Percentiles rank a stretch among this genome's conserved stretches.
Evolutionary conservation across 2,113 vertebrate species (phyloP).

Genomic region (Glaucidium brasilianum): DNA sequence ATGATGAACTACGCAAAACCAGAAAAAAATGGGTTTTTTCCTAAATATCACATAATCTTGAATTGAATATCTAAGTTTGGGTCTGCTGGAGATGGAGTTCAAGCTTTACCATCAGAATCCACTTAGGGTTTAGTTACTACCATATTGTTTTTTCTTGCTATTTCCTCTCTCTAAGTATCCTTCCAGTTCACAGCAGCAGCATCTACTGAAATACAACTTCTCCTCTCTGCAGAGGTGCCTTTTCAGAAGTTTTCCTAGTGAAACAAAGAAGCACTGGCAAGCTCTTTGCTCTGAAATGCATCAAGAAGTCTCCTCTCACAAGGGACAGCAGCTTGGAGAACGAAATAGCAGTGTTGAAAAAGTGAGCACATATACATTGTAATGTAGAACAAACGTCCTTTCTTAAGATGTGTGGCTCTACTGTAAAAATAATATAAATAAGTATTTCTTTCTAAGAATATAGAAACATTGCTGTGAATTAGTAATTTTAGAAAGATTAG

Average conservation of each 20-base stretch:
- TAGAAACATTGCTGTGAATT: neutral
- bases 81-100: neutral
- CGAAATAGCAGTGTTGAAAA: constrained; percentile 89
- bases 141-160: fast-evolving
- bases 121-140: neutral
- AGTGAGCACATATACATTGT: constrained; percentile 68
- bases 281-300: constrained; percentile 91
- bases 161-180: neutral
- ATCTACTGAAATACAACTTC: neutral
- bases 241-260: constrained; percentile 93
- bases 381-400: neutral
- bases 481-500: neutral
- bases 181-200: neutral
- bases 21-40: neutral
- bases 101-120: neutral
- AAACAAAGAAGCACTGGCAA: constrained; percentile 86
- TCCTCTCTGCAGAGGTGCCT: constrained; percentile 81
- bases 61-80: neutral
- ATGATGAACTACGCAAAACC: neutral
- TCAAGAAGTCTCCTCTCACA: constrained; percentile 88
- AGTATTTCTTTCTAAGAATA: neutral
- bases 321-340: constrained; percentile 89
- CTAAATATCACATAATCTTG: neutral
- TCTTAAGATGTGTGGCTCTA: neutral
- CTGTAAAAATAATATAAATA: neutral